Percentiles rank a stretch among this genome's conserved stretches.
These are phyloP conservation scores for Agriopis marginaria DNA, from an alignment of 2,888 invertebrate species.

Conservation along the genomic window DNA sequence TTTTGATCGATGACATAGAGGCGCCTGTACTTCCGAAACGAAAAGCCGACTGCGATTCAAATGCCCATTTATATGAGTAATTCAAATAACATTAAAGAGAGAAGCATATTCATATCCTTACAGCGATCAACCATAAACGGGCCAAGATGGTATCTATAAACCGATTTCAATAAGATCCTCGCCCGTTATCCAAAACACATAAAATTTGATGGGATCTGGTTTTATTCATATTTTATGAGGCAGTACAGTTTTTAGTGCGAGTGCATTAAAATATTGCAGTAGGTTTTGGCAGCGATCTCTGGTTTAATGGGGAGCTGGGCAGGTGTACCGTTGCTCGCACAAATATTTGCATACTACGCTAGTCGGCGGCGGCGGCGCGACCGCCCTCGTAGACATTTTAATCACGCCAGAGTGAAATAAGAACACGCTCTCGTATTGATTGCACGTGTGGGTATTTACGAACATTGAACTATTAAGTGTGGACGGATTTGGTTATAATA, in stretches of 20 bases:
- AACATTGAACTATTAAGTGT: neutral
- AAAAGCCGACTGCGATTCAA: constrained; percentile 13
- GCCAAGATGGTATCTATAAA: constrained; percentile 35
- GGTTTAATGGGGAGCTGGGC: constrained; percentile 24
- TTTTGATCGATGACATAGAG: neutral
- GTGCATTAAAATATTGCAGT: constrained; percentile 38
- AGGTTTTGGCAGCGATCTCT: constrained; percentile 33
- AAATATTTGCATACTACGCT: constrained; percentile 49
- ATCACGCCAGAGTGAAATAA: constrained; percentile 45
- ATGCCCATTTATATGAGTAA: constrained; percentile 15
- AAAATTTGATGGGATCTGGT: constrained; percentile 36
- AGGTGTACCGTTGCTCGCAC: constrained; percentile 36
- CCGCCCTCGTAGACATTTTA: constrained; percentile 45
- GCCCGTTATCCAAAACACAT: constrained; percentile 37
- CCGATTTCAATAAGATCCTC: constrained; percentile 35
- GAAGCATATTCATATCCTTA: constrained; percentile 35
- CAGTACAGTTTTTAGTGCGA: constrained; percentile 34
- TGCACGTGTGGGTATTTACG: constrained; percentile 28
- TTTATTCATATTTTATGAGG: constrained; percentile 36
- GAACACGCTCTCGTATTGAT: constrained; percentile 34
- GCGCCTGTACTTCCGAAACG: neutral
- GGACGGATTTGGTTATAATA: neutral
- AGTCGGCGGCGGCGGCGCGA: constrained; percentile 22
- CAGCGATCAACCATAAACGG: constrained; percentile 31
- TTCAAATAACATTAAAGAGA: constrained; percentile 29